A percentile compares a stretch with the other conserved stretches of the same genome.
These are phyloP conservation scores for Pseudomyrmex cubaensis DNA, from an alignment of 1,140 invertebrate species.

Conservation along the genomic window DNA sequence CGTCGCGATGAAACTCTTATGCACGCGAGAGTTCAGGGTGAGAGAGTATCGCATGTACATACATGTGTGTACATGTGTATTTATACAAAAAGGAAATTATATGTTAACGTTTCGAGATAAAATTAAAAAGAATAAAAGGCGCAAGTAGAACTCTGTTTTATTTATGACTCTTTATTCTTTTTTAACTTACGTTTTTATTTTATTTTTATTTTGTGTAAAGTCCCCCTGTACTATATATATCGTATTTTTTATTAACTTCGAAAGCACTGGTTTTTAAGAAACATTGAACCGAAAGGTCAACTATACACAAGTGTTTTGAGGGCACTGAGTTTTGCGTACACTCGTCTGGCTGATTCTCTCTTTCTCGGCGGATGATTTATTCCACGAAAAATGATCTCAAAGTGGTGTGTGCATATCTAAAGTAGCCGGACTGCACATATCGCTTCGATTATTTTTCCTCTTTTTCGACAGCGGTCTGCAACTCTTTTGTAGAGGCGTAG, in stretches of 20 bases:
- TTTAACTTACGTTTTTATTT: too few species aligned
- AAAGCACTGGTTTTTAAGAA: slow-evolving; percentile 16
- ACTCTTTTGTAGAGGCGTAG: slow-evolving; percentile 14
- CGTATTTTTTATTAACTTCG: slow-evolving; percentile 28
- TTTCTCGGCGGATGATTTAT: not conserved
- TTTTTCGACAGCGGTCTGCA: not conserved
- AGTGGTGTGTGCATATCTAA: not conserved
- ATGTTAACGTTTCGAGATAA: too few species aligned
- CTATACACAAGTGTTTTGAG: not conserved
- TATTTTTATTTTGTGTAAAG: too few species aligned
- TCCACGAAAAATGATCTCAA: slow-evolving; percentile 17
- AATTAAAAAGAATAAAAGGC: too few species aligned
- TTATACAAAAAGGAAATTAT: slow-evolving; percentile 8
- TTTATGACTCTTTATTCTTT: too few species aligned
- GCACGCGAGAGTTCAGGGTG: not conserved
- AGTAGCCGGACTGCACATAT: not conserved
- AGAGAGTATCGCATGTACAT: not conserved
- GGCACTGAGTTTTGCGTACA: not conserved
- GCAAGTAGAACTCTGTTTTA: too few species aligned
- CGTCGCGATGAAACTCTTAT: not conserved
- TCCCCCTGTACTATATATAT: too few species aligned
- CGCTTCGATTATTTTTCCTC: slow-evolving; percentile 35
- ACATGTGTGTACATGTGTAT: not conserved
- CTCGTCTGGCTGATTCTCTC: slow-evolving; percentile 12
- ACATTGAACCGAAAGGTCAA: slow-evolving; percentile 9